Percentiles rank a stretch among this genome's conserved stretches.
phyloP scores from a whole-genome alignment of 2,888 invertebrate species.

The Liopterus haemorrhoidalis region DNA sequence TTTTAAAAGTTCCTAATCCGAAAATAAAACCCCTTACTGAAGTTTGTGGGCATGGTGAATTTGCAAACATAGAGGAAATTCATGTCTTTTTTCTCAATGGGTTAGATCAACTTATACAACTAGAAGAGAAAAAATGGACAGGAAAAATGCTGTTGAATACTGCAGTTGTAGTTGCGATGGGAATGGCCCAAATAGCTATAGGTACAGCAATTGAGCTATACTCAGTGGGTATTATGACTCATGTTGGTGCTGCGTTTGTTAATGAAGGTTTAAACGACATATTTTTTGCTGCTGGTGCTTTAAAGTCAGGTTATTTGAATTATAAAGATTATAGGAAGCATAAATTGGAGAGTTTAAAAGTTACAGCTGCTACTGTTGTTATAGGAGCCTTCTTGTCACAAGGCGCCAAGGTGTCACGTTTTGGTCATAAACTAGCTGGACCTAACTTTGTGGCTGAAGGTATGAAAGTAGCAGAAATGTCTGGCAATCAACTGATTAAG shows the following conservation, averaged over 20 bases:
- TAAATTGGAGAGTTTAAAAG: slow-evolving; percentile 25
- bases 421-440: slow-evolving; percentile 22
- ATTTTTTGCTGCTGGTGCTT: slow-evolving; percentile 27
- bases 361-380: slow-evolving; percentile 17
- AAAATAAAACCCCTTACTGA: slow-evolving; percentile 23
- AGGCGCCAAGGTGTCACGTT: slow-evolving; percentile 18
- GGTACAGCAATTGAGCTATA: slow-evolving; percentile 27
- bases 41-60: slow-evolving; percentile 6
- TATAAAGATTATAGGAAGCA: slow-evolving; percentile 28
- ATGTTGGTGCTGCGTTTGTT: slow-evolving; percentile 28
- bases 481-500: slow-evolving; percentile 18
- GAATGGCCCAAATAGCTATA: slow-evolving; percentile 29
- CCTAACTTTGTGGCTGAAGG: slow-evolving; percentile 10
- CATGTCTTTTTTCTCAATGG: slow-evolving; percentile 29
- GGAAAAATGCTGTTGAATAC: slow-evolving; percentile 24
- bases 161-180: slow-evolving; percentile 25
- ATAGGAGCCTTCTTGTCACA: slow-evolving; percentile 15
- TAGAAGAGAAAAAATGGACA: slow-evolving; percentile 31
- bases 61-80: slow-evolving; percentile 27
- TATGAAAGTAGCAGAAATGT: slow-evolving; percentile 10
- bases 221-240: slow-evolving; percentile 25
- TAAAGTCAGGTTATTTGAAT: slow-evolving; percentile 27
- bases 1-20: slow-evolving; percentile 16
- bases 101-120: slow-evolving; percentile 26
- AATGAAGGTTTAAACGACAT: slow-evolving; percentile 34